Evolutionary conservation across 2,888 invertebrate genomes (phyloP).

Genomic region (Eilema caniola): DNA sequence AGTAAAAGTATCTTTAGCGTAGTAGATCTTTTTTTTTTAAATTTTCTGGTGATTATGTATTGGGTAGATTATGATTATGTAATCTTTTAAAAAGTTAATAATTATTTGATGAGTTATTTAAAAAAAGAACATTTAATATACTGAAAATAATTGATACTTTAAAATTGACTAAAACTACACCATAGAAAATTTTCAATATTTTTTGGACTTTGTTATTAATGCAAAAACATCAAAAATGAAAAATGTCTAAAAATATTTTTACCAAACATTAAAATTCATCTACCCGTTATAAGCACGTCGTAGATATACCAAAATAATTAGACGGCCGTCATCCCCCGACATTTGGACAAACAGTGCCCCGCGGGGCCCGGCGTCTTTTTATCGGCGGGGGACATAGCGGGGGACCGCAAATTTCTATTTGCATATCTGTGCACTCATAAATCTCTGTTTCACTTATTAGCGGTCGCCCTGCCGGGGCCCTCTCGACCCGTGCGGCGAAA

Average conservation of each 20-base stretch:
- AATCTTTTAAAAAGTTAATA: not conserved
- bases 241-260: not conserved
- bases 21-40: no score
- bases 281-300: constrained; percentile 35
- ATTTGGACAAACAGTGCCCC: constrained; percentile 81
- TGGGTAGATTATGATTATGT: not conserved
- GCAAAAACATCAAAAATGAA: not conserved
- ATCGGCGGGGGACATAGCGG: constrained; percentile 82
- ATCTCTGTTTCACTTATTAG: constrained; percentile 87
- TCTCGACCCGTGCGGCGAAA: constrained; percentile 55
- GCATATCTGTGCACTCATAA: constrained; percentile 86
- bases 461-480: constrained; percentile 66
- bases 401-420: constrained; percentile 86
- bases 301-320: constrained; percentile 77
- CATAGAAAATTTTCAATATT: not conserved
- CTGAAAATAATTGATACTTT: not conserved
- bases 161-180: not conserved
- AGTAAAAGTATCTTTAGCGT: not conserved
- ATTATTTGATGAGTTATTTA: not conserved
- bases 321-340: constrained; percentile 73
- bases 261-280: constrained; percentile 17
- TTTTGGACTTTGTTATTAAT: no score
- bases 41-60: no score
- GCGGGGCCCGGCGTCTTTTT: constrained; percentile 80
- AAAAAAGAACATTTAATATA: not conserved